phyloP scores from a whole-genome alignment of 2,113 vertebrate species.

The Toxostoma redivivum region DNA sequence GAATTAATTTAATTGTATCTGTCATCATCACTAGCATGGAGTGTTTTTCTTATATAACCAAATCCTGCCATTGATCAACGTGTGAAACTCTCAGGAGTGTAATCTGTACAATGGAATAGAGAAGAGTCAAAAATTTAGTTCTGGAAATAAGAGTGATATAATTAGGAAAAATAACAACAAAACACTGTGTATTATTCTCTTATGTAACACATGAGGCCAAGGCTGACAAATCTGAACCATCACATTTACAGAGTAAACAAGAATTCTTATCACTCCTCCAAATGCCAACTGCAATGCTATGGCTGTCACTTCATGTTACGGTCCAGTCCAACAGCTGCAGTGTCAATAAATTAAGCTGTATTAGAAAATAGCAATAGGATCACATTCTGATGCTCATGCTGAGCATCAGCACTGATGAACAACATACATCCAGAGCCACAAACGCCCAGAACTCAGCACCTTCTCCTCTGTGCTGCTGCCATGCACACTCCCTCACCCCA shows the following conservation, averaged over 20 bases:
- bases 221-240: neutral
- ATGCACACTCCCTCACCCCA: neutral
- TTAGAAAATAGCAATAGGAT: neutral
- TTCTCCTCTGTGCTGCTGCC: neutral
- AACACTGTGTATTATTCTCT: neutral
- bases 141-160: neutral
- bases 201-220: neutral
- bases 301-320: constrained; percentile 33
- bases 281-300: neutral
- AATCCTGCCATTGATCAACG: neutral
- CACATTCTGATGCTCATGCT: neutral
- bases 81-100: neutral
- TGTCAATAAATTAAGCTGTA: constrained; percentile 34
- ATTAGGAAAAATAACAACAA: neutral
- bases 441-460: neutral
- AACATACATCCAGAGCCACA: neutral
- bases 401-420: neutral
- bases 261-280: constrained; percentile 43
- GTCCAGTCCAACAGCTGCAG: neutral
- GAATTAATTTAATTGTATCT: constrained; percentile 27
- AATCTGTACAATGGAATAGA: neutral
- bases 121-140: neutral
- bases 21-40: neutral
- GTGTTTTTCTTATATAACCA: neutral
- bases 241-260: constrained; percentile 32